phyloP scores from a whole-genome alignment of 2,888 invertebrate species.

The Anaspis maculata region DNA sequence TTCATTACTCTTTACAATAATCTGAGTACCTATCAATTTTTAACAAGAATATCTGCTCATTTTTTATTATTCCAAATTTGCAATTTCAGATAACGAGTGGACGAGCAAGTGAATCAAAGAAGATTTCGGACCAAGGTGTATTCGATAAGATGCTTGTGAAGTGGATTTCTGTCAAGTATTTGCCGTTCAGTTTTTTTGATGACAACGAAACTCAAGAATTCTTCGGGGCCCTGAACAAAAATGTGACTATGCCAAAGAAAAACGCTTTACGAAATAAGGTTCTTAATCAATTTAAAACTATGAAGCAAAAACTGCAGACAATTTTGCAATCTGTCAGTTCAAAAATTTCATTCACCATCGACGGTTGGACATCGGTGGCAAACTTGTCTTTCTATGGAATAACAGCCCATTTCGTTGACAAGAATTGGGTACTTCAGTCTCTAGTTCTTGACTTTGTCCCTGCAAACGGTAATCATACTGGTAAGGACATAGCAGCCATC shows the following conservation, averaged over 20 bases:
- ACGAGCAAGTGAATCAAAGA: not conserved
- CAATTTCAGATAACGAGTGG: conserved; percentile 1
- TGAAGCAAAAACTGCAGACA: conserved; percentile 6
- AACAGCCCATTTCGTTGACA: conserved; percentile 20
- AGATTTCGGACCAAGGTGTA: not conserved
- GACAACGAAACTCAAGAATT: not conserved
- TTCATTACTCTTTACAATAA: too few species aligned
- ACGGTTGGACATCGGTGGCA: conserved; percentile 22
- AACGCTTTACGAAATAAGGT: conserved; percentile 6
- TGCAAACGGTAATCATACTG: conserved; percentile 21
- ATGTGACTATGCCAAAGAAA: conserved; percentile 3
- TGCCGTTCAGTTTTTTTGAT: conserved; percentile 4
- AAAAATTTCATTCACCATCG: conserved; percentile 21
- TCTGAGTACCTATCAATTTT: too few species aligned
- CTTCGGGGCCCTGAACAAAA: not conserved
- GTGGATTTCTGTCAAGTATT: not conserved
- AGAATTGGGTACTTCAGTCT: conserved; percentile 19
- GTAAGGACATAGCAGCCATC: conserved; percentile 15
- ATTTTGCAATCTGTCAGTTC: conserved; percentile 12
- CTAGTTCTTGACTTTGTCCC: conserved; percentile 21
- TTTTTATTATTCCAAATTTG: not conserved
- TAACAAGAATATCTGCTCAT: too few species aligned
- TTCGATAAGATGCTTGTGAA: not conserved
- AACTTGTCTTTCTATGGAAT: conserved; percentile 20
- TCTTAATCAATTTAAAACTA: conserved; percentile 1